Percentiles rank a stretch among this genome's conserved stretches.
Conservation (phyloP, 2,888 invertebrate species). For the Drosophila niveifrons region DNA sequence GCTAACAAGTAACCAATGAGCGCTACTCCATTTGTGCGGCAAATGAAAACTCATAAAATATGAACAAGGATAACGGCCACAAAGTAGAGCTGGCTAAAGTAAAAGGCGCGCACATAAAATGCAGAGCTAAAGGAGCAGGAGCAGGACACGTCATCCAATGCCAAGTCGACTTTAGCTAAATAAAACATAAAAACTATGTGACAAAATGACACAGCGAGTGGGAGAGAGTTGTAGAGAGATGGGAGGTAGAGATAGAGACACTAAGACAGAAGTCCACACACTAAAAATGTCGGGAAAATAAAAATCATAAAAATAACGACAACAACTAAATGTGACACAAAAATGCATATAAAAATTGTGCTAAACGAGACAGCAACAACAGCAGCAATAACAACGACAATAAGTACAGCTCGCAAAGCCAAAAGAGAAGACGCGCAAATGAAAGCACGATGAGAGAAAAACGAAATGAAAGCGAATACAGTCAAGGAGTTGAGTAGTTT, state of each 20-base stretch:
- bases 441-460: slow-evolving; percentile 42
- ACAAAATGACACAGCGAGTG: slow-evolving; percentile 56
- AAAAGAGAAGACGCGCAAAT: slow-evolving; percentile 46
- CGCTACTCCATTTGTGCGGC: slow-evolving; percentile 40
- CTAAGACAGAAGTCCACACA: slow-evolving; percentile 38
- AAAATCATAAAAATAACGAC: slow-evolving; percentile 73
- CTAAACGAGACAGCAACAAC: slow-evolving; percentile 35
- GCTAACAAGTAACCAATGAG: slow-evolving; percentile 61
- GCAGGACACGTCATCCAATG: slow-evolving; percentile 25
- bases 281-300: slow-evolving; percentile 71
- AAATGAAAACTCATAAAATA: slow-evolving; percentile 66
- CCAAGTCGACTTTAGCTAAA: slow-evolving; percentile 53
- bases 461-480: slow-evolving; percentile 47
- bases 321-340: slow-evolving; percentile 70
- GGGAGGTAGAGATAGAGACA: background rate
- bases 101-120: slow-evolving; percentile 51
- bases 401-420: slow-evolving; percentile 18
- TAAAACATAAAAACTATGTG: slow-evolving; percentile 82
- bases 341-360: slow-evolving; percentile 67
- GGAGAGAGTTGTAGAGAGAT: background rate
- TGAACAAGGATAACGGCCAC: slow-evolving; percentile 38
- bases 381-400: slow-evolving; percentile 11
- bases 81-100: slow-evolving; percentile 37
- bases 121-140: slow-evolving; percentile 34
- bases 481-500: slow-evolving; percentile 17